Evolutionary conservation across 2,113 vertebrate species (phyloP).

Genomic region (Heliornis fulica): DNA sequence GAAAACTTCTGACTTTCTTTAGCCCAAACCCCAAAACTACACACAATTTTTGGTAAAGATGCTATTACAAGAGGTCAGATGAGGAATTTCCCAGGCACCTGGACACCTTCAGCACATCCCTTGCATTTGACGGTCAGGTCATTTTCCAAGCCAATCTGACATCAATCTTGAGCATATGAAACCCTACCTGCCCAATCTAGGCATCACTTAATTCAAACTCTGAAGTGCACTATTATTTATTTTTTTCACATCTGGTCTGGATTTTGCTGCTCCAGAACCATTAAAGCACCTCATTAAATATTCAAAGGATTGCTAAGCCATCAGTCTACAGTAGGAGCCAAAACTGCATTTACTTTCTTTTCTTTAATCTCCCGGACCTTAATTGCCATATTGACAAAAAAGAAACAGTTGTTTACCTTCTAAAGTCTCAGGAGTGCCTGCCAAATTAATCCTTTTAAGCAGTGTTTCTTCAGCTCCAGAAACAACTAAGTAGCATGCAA

Average conservation of each 20-base stretch:
- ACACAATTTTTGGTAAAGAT: not conserved
- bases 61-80: not conserved
- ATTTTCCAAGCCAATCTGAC: not conserved
- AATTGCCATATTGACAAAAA: constrained; percentile 81
- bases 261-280: constrained; percentile 39
- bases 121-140: not conserved
- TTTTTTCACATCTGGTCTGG: constrained; percentile 24
- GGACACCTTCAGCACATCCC: not conserved
- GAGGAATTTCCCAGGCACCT: not conserved
- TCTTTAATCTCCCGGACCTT: constrained; percentile 76
- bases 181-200: no score
- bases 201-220: not conserved
- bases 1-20: not conserved
- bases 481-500: constrained; percentile 70
- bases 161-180: not conserved
- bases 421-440: constrained; percentile 73
- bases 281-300: constrained; percentile 50
- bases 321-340: constrained; percentile 70
- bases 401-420: constrained; percentile 83
- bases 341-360: constrained; percentile 72
- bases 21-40: not conserved
- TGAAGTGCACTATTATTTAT: not conserved
- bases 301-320: constrained; percentile 60
- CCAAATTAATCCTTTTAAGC: constrained; percentile 80
- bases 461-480: constrained; percentile 68